A percentile compares a stretch with the other conserved stretches of the same genome.
These are phyloP conservation scores for Xylophagus ater DNA, from an alignment of 2,888 invertebrate species.

Conservation along the genomic window DNA sequence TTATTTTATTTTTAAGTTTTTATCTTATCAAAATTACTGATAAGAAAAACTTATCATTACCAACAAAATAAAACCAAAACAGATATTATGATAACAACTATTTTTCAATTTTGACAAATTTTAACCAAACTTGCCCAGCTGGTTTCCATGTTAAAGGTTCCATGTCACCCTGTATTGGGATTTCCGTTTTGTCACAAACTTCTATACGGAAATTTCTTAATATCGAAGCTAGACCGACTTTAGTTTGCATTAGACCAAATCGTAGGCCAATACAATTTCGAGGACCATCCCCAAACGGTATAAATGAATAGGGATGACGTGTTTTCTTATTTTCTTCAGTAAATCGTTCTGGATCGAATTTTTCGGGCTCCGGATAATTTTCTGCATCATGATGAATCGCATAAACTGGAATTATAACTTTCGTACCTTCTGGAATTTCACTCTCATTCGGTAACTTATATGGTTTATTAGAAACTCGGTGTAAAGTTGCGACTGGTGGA, in stretches of 20 bases:
- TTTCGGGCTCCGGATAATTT: slow-evolving; percentile 36
- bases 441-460: slow-evolving; percentile 28
- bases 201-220: slow-evolving; percentile 22
- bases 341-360: slow-evolving; percentile 40
- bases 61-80: no score
- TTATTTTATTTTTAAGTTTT: no score
- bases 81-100: no score
- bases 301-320: slow-evolving; percentile 28
- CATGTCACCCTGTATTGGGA: no score
- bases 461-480: slow-evolving; percentile 28
- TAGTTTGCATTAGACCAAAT: slow-evolving; percentile 29
- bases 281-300: slow-evolving; percentile 36
- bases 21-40: no score
- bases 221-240: slow-evolving; percentile 26
- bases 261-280: slow-evolving; percentile 30
- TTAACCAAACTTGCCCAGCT: no score
- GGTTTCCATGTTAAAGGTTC: no score
- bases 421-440: slow-evolving; percentile 28
- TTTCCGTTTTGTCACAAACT: no score
- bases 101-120: no score
- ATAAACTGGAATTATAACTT: slow-evolving; percentile 29
- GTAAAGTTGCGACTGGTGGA: slow-evolving; percentile 34
- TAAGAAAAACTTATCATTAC: no score
- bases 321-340: slow-evolving; percentile 24
- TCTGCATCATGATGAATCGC: slow-evolving; percentile 39